These are phyloP conservation scores for Rhingia rostrata DNA, from an alignment of 2,888 invertebrate species.

Conservation along the genomic window DNA sequence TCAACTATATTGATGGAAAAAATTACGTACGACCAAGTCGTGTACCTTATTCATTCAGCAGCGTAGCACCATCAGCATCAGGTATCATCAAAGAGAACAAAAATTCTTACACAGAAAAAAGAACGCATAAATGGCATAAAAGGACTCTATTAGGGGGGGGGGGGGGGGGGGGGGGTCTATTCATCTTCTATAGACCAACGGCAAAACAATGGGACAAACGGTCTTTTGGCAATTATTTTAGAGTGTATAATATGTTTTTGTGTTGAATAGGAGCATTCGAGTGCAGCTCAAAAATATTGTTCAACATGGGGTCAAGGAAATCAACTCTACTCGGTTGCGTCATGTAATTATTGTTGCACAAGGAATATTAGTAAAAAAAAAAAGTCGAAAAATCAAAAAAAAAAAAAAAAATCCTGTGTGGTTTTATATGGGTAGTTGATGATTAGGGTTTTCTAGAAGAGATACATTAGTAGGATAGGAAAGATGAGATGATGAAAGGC, in stretches of 20 bases:
- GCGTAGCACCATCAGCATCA: conserved; percentile 8
- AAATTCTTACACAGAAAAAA: conserved; percentile 24
- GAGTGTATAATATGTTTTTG: conserved; percentile 45
- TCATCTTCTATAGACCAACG: conserved; percentile 57
- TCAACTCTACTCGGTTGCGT: neutral
- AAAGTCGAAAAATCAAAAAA: too few relatives aligned
- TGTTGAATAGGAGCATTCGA: conserved; percentile 5
- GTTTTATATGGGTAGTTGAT: too few relatives aligned
- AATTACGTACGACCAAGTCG: too few relatives aligned
- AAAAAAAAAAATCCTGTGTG: too few relatives aligned
- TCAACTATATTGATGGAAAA: too few relatives aligned
- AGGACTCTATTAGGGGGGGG: conserved; percentile 70
- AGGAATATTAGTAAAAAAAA: too few relatives aligned
- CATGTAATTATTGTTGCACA: too few relatives aligned
- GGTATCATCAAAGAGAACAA: conserved; percentile 57
- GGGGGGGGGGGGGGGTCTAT: too few relatives aligned
- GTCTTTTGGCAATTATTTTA: conserved; percentile 55
- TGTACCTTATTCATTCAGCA: conserved; percentile 15
- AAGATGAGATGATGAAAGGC: too few relatives aligned
- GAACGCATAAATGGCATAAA: conserved; percentile 51
- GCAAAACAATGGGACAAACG: conserved; percentile 65
- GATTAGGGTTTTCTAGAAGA: too few relatives aligned
- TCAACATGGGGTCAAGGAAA: conserved; percentile 23
- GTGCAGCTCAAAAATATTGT: conserved; percentile 1
- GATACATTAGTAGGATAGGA: too few relatives aligned